These are phyloP conservation scores for Punctoribates punctum DNA, from an alignment of 2,888 invertebrate genomes.

Conservation along the genomic window DNA sequence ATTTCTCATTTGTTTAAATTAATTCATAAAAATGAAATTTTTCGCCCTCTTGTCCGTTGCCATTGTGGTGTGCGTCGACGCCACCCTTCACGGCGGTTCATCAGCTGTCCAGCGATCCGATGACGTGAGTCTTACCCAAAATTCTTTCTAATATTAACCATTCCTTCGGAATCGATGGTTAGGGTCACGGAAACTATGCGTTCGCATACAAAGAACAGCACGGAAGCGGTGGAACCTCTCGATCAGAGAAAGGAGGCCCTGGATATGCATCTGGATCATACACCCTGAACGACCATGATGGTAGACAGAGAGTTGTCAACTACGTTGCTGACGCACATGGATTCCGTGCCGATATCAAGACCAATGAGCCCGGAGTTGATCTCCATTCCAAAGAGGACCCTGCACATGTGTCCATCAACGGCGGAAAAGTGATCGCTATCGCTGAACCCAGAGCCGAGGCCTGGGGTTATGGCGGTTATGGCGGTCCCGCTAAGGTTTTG, in stretches of 20 bases:
- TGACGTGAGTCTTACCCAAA: conserved; percentile 17
- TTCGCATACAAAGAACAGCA: conserved; percentile 48
- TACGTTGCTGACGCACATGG: conserved; percentile 47
- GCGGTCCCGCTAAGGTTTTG: too few relatives aligned
- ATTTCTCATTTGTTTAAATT: background rate
- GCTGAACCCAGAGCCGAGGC: conserved; percentile 10
- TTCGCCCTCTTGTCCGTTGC: conserved; percentile 25
- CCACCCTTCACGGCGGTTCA: conserved; percentile 20
- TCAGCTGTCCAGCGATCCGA: conserved; percentile 35
- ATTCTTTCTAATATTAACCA: background rate
- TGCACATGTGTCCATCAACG: conserved; percentile 43
- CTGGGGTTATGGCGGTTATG: background rate
- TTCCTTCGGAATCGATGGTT: background rate
- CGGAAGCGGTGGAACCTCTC: conserved; percentile 46
- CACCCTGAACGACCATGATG: conserved; percentile 45
- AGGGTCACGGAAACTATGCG: conserved; percentile 46
- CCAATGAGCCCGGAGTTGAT: conserved; percentile 47
- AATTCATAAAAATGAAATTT: conserved; percentile 37
- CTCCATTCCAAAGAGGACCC: conserved; percentile 45
- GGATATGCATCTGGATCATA: conserved; percentile 45
- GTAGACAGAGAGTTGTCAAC: conserved; percentile 45
- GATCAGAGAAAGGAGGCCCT: conserved; percentile 45
- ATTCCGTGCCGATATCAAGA: conserved; percentile 45
- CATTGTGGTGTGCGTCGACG: background rate
- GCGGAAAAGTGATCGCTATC: conserved; percentile 3